Percentiles rank a stretch among this genome's conserved stretches.
phyloP scores from a whole-genome alignment of 2,797 vertebrate genomes.

The Peromyscus nudipes region DNA sequence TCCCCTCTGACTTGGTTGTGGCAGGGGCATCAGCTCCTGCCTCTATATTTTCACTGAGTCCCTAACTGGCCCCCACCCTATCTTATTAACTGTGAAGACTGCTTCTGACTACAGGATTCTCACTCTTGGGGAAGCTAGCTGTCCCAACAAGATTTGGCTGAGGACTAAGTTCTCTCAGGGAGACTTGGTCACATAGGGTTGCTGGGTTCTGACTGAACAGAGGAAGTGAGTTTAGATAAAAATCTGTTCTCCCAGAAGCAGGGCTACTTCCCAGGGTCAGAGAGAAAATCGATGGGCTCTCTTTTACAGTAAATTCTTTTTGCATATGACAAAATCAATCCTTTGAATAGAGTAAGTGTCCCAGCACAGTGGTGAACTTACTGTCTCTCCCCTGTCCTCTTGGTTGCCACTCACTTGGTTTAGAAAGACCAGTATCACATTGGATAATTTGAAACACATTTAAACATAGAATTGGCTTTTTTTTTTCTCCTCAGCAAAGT shows the following conservation, averaged over 20 bases:
- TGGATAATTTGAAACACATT: conserved; percentile 27
- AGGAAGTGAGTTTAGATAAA: neutral
- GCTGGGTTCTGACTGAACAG: neutral
- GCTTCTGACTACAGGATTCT: neutral
- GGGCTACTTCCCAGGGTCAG: neutral
- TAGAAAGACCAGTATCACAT: neutral
- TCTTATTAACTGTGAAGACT: neutral
- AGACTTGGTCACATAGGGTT: accelerated
- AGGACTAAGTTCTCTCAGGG: accelerated
- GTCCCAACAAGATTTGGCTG: accelerated
- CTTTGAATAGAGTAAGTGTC: neutral
- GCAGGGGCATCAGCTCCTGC: accelerated
- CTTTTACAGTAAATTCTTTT: neutral
- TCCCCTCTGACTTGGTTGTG: neutral
- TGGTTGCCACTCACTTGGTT: neutral
- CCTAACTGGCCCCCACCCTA: neutral
- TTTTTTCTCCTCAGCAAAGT: conserved; percentile 29
- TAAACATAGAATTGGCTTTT: neutral
- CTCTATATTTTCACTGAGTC: accelerated
- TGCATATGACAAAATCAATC: neutral
- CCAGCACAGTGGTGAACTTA: neutral
- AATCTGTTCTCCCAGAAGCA: neutral
- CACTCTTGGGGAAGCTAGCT: accelerated
- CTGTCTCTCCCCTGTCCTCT: accelerated
- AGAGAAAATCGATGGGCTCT: neutral